Percentiles rank a stretch among this genome's conserved stretches.
These are phyloP conservation scores for Drosophila conformis DNA, from an alignment of 2,888 invertebrate species.

Conservation along the genomic window DNA sequence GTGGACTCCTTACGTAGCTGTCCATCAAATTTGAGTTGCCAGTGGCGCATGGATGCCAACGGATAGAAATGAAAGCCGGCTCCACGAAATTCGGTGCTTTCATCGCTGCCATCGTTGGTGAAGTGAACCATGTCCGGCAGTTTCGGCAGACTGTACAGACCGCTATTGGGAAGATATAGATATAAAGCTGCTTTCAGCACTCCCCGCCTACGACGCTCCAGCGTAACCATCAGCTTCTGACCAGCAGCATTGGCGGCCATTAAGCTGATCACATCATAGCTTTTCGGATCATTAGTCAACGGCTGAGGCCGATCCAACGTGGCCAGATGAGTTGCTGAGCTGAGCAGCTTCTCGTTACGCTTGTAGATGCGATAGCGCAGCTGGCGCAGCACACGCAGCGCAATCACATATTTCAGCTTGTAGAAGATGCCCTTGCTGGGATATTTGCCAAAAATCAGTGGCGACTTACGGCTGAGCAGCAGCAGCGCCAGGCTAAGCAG, in stretches of 20 bases:
- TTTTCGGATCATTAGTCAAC: constrained; percentile 85
- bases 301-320: constrained; percentile 86
- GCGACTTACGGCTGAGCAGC: constrained; percentile 74
- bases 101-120: constrained; percentile 84
- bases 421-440: constrained; percentile 86
- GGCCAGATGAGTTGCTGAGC: constrained; percentile 69
- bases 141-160: constrained; percentile 89
- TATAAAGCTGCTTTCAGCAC: constrained; percentile 89
- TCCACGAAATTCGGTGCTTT: constrained; percentile 87
- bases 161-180: constrained; percentile 89
- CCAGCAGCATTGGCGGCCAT: constrained; percentile 88
- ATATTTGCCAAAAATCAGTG: constrained; percentile 86
- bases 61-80: constrained; percentile 89
- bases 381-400: constrained; percentile 84
- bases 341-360: constrained; percentile 67
- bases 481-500: constrained; percentile 61
- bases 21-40: constrained; percentile 90
- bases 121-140: constrained; percentile 90
- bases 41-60: constrained; percentile 90
- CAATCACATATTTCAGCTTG: constrained; percentile 86
- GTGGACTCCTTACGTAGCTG: constrained; percentile 85
- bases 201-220: constrained; percentile 88
- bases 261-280: constrained; percentile 92
- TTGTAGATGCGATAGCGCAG: constrained; percentile 84
- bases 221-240: constrained; percentile 88